Evolutionary conservation across 2,113 vertebrate genomes (phyloP).

Genomic region (Calidris pygmaea): DNA sequence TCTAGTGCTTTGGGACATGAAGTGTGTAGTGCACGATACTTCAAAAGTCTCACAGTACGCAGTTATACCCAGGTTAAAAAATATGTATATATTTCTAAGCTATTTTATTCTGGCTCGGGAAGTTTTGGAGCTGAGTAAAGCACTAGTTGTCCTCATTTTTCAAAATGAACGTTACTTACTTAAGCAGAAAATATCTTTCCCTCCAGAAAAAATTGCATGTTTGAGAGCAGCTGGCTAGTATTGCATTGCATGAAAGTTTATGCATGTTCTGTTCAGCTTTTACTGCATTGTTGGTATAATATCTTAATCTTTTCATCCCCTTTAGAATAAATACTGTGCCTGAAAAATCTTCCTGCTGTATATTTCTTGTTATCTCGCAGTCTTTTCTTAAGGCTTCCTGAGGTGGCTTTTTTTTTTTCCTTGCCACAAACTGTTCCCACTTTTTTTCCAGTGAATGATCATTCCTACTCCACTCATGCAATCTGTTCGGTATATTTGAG

Average conservation of each 20-base stretch:
- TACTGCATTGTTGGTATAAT: not conserved
- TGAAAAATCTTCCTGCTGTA: not conserved
- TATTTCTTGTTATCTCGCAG: not conserved
- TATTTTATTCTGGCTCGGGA: not conserved
- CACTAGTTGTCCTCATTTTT: not conserved
- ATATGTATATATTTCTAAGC: not conserved
- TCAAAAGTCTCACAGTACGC: not conserved
- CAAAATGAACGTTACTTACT: not conserved
- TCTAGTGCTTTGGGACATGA: not conserved
- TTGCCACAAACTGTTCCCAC: not conserved
- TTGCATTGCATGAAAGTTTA: not conserved
- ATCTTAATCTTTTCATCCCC: not conserved
- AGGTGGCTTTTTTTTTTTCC: not conserved
- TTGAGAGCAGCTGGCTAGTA: not conserved
- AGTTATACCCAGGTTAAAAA: not conserved
- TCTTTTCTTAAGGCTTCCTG: not conserved
- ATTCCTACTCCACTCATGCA: not conserved
- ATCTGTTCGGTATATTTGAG: not conserved
- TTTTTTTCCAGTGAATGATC: not conserved
- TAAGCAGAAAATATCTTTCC: not conserved
- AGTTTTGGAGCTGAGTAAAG: not conserved
- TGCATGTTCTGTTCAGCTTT: not conserved
- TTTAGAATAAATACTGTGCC: not conserved
- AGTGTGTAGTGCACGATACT: not conserved
- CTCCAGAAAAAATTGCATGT: not conserved